Conservation (phyloP, 2,888 invertebrate genomes). For the Ectropis crepuscularia region DNA sequence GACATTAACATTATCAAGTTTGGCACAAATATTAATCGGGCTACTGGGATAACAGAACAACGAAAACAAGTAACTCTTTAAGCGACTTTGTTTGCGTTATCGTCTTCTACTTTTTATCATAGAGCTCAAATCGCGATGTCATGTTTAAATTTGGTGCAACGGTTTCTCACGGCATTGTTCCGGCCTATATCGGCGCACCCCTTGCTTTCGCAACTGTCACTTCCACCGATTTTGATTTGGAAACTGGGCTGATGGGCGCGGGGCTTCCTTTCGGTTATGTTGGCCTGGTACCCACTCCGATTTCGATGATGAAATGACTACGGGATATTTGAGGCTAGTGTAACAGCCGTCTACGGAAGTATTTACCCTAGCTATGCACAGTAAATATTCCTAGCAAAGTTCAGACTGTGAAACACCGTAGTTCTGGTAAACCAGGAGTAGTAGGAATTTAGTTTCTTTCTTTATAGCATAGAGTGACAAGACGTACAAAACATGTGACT, state of each 20-base stretch:
- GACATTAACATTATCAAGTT: slow-evolving; percentile 6
- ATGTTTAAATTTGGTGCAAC: slow-evolving; percentile 13
- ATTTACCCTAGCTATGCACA: too few relatives aligned
- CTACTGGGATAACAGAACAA: slow-evolving; percentile 14
- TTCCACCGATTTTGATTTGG: slow-evolving; percentile 41
- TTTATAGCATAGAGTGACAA: too few relatives aligned
- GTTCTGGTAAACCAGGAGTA: too few relatives aligned
- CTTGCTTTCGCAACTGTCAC: slow-evolving; percentile 54
- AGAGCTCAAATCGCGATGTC: slow-evolving; percentile 22
- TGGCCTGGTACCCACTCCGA: slow-evolving; percentile 32
- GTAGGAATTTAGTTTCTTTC: too few relatives aligned
- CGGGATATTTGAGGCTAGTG: slow-evolving; percentile 10
- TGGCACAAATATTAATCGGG: neutral
- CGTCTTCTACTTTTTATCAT: neutral
- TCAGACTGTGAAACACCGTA: too few relatives aligned
- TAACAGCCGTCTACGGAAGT: neutral
- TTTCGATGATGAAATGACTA: slow-evolving; percentile 23
- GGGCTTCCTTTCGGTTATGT: slow-evolving; percentile 46
- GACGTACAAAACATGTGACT: too few relatives aligned
- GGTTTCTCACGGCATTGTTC: slow-evolving; percentile 48
- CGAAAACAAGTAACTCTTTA: slow-evolving; percentile 1
- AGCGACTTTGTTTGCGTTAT: neutral
- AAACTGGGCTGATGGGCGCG: slow-evolving; percentile 46
- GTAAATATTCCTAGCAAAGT: too few relatives aligned
- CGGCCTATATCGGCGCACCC: slow-evolving; percentile 51